Conservation (phyloP, 1,140 invertebrate genomes). For the Hyles vespertilio region DNA sequence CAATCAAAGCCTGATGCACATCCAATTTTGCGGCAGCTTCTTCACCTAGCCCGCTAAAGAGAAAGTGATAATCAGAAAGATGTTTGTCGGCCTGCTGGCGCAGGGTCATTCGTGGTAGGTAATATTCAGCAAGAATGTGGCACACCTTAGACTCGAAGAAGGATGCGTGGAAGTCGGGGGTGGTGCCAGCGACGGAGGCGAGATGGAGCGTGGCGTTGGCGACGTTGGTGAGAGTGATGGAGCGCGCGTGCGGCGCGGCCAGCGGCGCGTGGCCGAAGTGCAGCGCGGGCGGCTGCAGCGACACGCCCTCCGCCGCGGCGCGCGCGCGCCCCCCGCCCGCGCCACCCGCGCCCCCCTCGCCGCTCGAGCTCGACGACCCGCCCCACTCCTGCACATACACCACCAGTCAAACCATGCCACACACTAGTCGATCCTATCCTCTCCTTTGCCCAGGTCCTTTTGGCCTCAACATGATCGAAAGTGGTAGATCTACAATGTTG, state of each 20-base stretch:
- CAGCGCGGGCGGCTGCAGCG: constrained; percentile 39
- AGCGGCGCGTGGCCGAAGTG: constrained; percentile 45
- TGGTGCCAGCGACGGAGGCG: constrained; percentile 61
- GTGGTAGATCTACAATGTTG: no score
- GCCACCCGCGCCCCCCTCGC: constrained; percentile 11
- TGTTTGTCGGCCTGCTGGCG: no score
- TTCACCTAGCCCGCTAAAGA: no score
- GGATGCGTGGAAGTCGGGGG: constrained; percentile 64
- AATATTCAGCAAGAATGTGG: background rate
- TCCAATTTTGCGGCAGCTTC: no score
- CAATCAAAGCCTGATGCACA: no score
- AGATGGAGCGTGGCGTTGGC: constrained; percentile 62
- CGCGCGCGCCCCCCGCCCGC: constrained; percentile 6
- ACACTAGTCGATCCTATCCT: no score
- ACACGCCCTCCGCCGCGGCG: constrained; percentile 28
- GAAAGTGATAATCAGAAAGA: no score
- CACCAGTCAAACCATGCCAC: no score
- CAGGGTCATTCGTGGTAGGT: no score
- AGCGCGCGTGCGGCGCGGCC: constrained; percentile 42
- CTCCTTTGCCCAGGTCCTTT: no score
- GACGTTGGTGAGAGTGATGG: constrained; percentile 56
- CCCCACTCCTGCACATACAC: constrained; percentile 50
- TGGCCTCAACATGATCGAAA: no score
- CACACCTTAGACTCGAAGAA: constrained; percentile 66
- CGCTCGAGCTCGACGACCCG: constrained; percentile 10